Percentiles rank a stretch among this genome's conserved stretches.
Conservation (phyloP, 2,797 vertebrate genomes). For the Lates japonicus region DNA sequence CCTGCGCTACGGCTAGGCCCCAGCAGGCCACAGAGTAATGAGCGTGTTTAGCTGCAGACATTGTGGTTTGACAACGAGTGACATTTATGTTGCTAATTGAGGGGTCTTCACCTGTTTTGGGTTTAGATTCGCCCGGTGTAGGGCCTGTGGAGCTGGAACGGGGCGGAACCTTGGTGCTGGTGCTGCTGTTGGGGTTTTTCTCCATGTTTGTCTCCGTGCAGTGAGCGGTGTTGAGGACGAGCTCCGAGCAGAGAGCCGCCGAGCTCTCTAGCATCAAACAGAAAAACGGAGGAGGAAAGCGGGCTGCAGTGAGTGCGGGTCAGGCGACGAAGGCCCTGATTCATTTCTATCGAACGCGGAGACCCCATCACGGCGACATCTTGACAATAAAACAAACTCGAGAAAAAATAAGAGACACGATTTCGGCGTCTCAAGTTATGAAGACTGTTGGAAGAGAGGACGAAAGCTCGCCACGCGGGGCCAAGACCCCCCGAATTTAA, state of each 20-base stretch:
- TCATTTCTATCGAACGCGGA: conserved; percentile 94
- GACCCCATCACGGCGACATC: conserved; percentile 98
- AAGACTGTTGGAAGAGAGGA: conserved; percentile 61
- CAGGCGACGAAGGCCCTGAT: conserved; percentile 91
- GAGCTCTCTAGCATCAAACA: conserved; percentile 86
- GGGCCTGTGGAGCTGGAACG: conserved; percentile 93
- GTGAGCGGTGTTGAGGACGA: conserved; percentile 85
- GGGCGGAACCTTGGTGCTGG: conserved; percentile 91
- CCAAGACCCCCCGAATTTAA: conserved; percentile 74
- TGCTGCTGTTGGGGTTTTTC: conserved; percentile 87
- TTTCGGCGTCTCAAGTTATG: conserved; percentile 84
- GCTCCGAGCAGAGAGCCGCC: conserved; percentile 86
- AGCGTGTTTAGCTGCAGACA: not conserved
- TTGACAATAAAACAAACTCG: conserved; percentile 83
- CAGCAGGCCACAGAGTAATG: conserved; percentile 39
- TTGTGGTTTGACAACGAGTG: not conserved
- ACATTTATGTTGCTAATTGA: not conserved
- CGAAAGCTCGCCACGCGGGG: conserved; percentile 81
- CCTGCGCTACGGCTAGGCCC: conserved; percentile 70
- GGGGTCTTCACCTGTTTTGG: conserved; percentile 90
- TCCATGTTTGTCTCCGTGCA: conserved; percentile 84
- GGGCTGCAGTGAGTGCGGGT: conserved; percentile 87
- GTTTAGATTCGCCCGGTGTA: conserved; percentile 92
- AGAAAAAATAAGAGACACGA: conserved; percentile 87
- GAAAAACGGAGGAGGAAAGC: conserved; percentile 75